A percentile compares a stretch with the other conserved stretches of the same genome.
Evolutionary conservation across 37 sponge, comb jelly and placozoan genomes (phyloP).

Genomic region (Petrosia ficiformis): DNA sequence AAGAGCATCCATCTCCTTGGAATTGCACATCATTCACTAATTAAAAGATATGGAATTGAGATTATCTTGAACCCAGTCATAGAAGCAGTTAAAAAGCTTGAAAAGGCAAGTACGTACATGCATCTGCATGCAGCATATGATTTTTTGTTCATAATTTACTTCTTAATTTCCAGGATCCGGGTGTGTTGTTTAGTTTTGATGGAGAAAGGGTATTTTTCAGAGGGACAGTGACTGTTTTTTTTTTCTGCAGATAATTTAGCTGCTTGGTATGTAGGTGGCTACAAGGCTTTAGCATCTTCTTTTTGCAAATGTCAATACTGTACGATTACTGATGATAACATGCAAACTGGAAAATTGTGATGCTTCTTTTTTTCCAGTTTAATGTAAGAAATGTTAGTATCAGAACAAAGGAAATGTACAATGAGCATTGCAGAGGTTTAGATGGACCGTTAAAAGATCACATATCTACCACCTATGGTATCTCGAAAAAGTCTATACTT

Average conservation of each 20-base stretch:
- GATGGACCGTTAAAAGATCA: not conserved
- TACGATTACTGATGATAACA: not conserved
- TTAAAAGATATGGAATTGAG: slow-evolving; percentile 11
- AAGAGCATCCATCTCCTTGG: slow-evolving; percentile 13
- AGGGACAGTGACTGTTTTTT: slow-evolving; percentile 13
- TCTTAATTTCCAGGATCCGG: slow-evolving; percentile 6
- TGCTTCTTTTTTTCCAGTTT: not conserved
- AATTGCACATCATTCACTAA: not conserved
- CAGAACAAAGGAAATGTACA: slow-evolving; percentile 3
- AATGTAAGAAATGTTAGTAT: not conserved
- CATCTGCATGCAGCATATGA: no score
- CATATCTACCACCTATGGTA: slow-evolving; percentile 16
- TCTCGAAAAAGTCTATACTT: slow-evolving; percentile 1
- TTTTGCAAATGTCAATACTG: slow-evolving; percentile 23
- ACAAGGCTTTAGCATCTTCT: slow-evolving; percentile 13
- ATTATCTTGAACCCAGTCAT: slow-evolving; percentile 1
- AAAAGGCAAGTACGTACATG: no score
- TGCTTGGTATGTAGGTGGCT: slow-evolving; percentile 6
- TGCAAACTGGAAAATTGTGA: slow-evolving; percentile 3
- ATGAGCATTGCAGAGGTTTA: not conserved
- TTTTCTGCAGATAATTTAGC: slow-evolving; percentile 19
- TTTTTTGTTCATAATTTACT: no score
- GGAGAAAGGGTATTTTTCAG: not conserved
- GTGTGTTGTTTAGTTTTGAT: slow-evolving; percentile 10
- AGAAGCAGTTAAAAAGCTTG: slow-evolving; percentile 2